Percentiles rank a stretch among this genome's conserved stretches.
Conservation (phyloP, 1,140 invertebrate genomes). For the Cephus cinctus region DNA sequence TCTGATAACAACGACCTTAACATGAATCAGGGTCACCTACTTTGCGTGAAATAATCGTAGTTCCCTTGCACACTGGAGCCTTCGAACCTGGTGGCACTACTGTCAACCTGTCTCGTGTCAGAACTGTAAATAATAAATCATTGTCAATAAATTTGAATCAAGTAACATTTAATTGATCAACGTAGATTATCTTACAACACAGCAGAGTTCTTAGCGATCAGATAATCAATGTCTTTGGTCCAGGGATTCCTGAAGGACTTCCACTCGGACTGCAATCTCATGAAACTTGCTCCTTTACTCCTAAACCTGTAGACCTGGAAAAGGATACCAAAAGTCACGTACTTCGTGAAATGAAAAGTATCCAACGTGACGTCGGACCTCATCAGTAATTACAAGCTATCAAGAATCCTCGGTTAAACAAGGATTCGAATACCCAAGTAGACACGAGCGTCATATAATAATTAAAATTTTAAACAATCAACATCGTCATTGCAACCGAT, state of each 20-base stretch:
- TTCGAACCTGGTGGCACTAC: constrained; percentile 51
- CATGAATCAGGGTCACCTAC: constrained; percentile 42
- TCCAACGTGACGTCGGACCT: no score
- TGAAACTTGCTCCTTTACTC: constrained; percentile 72
- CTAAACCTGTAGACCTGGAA: constrained; percentile 73
- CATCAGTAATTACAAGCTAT: no score
- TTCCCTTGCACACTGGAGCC: constrained; percentile 55
- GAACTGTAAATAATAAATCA: constrained; percentile 37
- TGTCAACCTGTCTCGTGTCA: constrained; percentile 57
- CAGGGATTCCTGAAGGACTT: constrained; percentile 87
- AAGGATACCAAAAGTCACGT: constrained; percentile 4
- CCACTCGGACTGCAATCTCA: constrained; percentile 79
- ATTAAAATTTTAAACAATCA: no score
- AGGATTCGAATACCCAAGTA: no score
- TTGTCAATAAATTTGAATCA: not conserved
- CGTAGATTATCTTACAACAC: constrained; percentile 65
- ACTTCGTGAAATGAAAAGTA: no score
- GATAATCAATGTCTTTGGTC: constrained; percentile 88
- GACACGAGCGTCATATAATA: no score
- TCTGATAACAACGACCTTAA: no score
- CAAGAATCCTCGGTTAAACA: no score
- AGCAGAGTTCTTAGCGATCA: constrained; percentile 82
- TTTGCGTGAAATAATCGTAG: constrained; percentile 62
- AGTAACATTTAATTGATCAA: not conserved
- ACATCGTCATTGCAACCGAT: not conserved